phyloP scores from a whole-genome alignment of 2,797 vertebrate species.

The Ara ararauna region DNA sequence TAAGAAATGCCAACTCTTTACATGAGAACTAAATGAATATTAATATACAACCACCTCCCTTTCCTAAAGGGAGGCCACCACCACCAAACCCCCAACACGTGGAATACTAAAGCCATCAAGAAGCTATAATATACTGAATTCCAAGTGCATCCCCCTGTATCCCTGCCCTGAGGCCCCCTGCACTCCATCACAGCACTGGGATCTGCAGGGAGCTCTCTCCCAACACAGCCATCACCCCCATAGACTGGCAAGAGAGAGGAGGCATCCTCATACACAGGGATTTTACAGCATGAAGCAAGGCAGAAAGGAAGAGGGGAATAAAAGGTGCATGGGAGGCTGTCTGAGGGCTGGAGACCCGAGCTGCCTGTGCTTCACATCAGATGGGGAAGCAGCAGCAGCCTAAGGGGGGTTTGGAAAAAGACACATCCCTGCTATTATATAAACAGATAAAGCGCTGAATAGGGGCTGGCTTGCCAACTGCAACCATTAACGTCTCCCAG shows the following conservation, averaged over 20 bases:
- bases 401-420: rapidly evolving
- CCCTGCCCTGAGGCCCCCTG: background rate
- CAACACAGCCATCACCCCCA: background rate
- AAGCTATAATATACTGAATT: background rate
- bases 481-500: background rate
- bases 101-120: background rate
- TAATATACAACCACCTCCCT: background rate
- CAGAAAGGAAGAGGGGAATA: background rate
- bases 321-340: background rate
- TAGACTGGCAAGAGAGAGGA: background rate
- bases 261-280: background rate
- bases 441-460: background rate
- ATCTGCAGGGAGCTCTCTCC: background rate
- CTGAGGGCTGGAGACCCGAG: background rate
- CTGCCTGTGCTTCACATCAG: background rate
- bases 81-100: background rate
- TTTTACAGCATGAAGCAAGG: background rate
- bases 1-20: background rate
- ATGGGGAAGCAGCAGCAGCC: background rate
- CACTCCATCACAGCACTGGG: background rate
- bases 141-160: rapidly evolving
- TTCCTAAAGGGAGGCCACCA: background rate
- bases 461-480: background rate
- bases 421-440: background rate
- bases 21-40: background rate